phyloP scores from a whole-genome alignment of 2,888 invertebrate genomes.

The Watsonalla binaria region DNA sequence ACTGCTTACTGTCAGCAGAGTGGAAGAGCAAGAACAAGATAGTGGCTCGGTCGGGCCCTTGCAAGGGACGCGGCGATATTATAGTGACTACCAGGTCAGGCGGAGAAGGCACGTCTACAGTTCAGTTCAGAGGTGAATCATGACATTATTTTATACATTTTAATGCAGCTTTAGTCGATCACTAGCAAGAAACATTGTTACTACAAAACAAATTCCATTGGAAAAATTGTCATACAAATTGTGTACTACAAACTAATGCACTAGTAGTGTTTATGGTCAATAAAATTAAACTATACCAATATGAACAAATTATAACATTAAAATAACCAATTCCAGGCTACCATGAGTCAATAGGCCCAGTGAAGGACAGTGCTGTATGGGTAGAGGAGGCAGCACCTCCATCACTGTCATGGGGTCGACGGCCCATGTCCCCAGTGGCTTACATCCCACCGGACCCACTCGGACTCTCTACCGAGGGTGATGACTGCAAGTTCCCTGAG shows the following conservation, averaged over 20 bases:
- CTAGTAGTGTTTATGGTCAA: too few species aligned
- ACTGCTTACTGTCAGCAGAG: conserved; percentile 96
- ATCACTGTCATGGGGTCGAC: conserved; percentile 88
- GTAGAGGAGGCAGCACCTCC: conserved; percentile 96
- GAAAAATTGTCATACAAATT: too few species aligned
- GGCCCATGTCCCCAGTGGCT: conserved; percentile 90
- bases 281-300: conserved; percentile 3
- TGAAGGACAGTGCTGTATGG: conserved; percentile 99
- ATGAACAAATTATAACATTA: not conserved
- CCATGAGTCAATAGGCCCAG: conserved; percentile 92
- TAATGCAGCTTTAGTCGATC: too few species aligned
- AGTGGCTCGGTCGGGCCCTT: conserved; percentile 95
- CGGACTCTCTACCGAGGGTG: conserved; percentile 94
- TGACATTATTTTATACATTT: not conserved
- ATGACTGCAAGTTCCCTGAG: conserved; percentile 93
- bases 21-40: conserved; percentile 99
- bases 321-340: conserved; percentile 76
- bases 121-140: conserved; percentile 86
- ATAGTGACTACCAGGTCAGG: conserved; percentile 92
- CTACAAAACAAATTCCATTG: too few species aligned
- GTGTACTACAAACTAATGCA: too few species aligned
- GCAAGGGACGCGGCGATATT: conserved; percentile 94
- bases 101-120: conserved; percentile 92
- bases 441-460: conserved; percentile 95
- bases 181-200: too few species aligned